Base-by-base conservation (phyloP, 2,113 vertebrate species). In the Tylochromis polylepis region DNA sequence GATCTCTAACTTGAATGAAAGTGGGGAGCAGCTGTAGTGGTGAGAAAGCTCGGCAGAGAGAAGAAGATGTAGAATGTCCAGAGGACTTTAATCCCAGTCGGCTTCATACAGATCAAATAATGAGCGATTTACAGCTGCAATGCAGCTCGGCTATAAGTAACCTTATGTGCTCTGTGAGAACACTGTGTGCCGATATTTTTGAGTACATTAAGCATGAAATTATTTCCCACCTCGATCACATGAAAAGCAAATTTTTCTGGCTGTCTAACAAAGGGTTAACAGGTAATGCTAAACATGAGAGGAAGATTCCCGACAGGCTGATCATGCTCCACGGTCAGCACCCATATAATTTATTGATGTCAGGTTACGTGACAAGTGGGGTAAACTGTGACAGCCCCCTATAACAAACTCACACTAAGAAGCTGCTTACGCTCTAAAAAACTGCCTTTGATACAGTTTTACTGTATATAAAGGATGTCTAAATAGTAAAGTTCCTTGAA, bases 1-100 rank as follows among this genome's bases (percentile, higher is more conserved):
- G 89, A 92, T 81, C 82, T 89, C 60, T 9, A 75, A 79, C 43
- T 56, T 84, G 80, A 83, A 75, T 22, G 83, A 83, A 83, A 84
- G 87, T 70, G 46, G 58, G 79, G 24, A 83, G 88, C 85, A 88
- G 90, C 87, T 84, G 91, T 18, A 56, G 85, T 15, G 5, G 16
- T 11, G 67, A 77, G 22, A 49, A 56, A 60, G 58, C 53, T 43
- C 11, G 20, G 87, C 77, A 72, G 84, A 75, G 80, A 87, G 57
- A 31, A 65, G 1, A 22, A 49, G 59, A 88, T 27, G 41, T 9
- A 31, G 85, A 18, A 18, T 11, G 85, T 90, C 86, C 80, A 38
- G 12, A 59, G 56, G 82, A 53, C 34, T 87, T 87, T 84, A 79
- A 86, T 85, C 75, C 2, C 8, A 34, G 60, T 79, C 80, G 3